A percentile compares a stretch with the other conserved stretches of the same genome.
These are phyloP conservation scores for Euphysa ruthae DNA, from an alignment of 30 jellyfish, hydroid and myxozoan species.

Conservation along the genomic window DNA sequence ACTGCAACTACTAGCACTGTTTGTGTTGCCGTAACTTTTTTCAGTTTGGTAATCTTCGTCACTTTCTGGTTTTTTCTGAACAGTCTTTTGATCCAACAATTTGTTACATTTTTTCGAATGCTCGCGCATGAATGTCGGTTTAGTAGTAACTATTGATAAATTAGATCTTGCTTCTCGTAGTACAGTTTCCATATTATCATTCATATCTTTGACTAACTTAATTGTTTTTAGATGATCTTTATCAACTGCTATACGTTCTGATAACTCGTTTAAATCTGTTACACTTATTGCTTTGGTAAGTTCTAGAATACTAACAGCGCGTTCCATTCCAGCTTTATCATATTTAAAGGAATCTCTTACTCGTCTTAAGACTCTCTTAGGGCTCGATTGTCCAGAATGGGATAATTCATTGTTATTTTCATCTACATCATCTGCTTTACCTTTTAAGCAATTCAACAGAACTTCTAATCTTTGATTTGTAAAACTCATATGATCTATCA, in stretches of 20 bases:
- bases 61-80: background rate
- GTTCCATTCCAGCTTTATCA: conserved; percentile 61
- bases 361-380: conserved; percentile 4
- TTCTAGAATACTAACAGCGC: conserved; percentile 67
- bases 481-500: conserved; percentile 11
- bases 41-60: background rate
- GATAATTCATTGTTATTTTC: background rate
- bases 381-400: background rate
- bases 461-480: conserved; percentile 15
- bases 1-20: background rate
- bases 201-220: conserved; percentile 17
- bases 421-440: background rate
- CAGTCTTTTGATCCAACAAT: too few relatives aligned
- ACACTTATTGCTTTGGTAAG: conserved; percentile 59
- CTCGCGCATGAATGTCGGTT: too few relatives aligned
- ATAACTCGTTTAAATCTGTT: conserved; percentile 40
- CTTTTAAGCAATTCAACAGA: conserved; percentile 2
- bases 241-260: conserved; percentile 29
- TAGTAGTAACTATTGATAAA: too few relatives aligned
- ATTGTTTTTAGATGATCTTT: conserved; percentile 54
- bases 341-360: conserved; percentile 60
- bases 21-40: background rate
- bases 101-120: too few relatives aligned
- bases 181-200: conserved; percentile 21
- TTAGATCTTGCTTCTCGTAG: conserved; percentile 22